Conservation (phyloP, 2,797 vertebrate genomes). For the Anisognathus igniventris region DNA sequence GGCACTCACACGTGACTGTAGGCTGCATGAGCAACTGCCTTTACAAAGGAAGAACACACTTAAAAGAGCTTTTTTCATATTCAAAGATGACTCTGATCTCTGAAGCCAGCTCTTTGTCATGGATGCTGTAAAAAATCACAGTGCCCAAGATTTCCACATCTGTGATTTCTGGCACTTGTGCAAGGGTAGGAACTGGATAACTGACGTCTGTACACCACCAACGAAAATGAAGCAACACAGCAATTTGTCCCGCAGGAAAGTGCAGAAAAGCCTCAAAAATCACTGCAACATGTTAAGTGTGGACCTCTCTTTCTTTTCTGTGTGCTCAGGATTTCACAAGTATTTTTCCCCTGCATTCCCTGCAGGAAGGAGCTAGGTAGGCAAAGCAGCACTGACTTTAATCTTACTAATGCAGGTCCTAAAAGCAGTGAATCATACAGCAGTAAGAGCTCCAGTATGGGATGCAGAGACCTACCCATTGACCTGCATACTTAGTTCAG, state of each 20-base stretch:
- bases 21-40: not conserved
- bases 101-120: not conserved
- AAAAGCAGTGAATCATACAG: not conserved
- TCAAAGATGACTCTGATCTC: conserved; percentile 23
- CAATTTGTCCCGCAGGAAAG: not conserved
- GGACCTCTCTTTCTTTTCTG: not conserved
- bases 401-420: not conserved
- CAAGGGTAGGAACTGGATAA: not conserved
- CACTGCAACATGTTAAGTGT: not conserved
- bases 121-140: not conserved
- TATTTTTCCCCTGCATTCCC: not conserved
- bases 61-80: not conserved
- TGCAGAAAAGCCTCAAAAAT: not conserved
- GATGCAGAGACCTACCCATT: not conserved
- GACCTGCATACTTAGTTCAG: conserved; percentile 10
- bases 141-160: not conserved
- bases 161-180: conserved; percentile 4
- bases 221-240: not conserved
- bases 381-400: not conserved
- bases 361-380: not conserved
- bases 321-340: not conserved
- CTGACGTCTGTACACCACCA: not conserved
- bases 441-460: not conserved
- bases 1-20: not conserved
- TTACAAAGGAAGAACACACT: not conserved